Percentiles rank a stretch among this genome's conserved stretches.
Evolutionary conservation across 2,113 vertebrate genomes (phyloP).

Genomic region (Microcebus murinus): DNA sequence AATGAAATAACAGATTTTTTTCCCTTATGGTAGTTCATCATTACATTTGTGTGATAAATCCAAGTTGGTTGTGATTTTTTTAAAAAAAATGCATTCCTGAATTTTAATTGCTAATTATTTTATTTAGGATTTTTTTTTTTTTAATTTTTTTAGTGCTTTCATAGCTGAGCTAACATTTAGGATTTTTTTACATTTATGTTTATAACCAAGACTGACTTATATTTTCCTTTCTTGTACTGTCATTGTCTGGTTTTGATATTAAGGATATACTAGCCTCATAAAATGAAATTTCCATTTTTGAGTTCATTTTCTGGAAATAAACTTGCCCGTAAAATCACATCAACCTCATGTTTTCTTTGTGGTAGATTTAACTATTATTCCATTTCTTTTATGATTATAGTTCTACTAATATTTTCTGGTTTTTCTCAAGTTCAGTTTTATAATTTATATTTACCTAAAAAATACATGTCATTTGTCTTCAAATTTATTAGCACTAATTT

Average conservation of each 20-base stretch:
- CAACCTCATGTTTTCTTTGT: constrained; percentile 43
- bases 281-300: constrained; percentile 56
- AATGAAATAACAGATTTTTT: constrained; percentile 32
- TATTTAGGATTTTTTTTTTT: constrained; percentile 42
- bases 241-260: constrained; percentile 48
- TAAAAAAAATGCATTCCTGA: neutral
- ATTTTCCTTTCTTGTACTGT: constrained; percentile 47
- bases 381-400: constrained; percentile 9
- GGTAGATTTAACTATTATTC: constrained; percentile 21
- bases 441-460: neutral
- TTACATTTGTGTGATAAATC: neutral
- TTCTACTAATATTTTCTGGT: neutral
- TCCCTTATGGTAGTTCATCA: constrained; percentile 33
- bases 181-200: constrained; percentile 35
- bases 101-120: constrained; percentile 51
- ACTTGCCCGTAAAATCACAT: constrained; percentile 41
- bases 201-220: neutral
- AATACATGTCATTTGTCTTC: neutral
- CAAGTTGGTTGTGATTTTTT: neutral
- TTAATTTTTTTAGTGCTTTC: too few relatives aligned
- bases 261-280: constrained; percentile 35
- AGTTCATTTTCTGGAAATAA: constrained; percentile 64
- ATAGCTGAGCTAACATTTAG: too few relatives aligned
- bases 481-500: constrained; percentile 8
- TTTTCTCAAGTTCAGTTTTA: constrained; percentile 32